Conservation (phyloP, 2,113 vertebrate species). For the Oceanodroma tethys region DNA sequence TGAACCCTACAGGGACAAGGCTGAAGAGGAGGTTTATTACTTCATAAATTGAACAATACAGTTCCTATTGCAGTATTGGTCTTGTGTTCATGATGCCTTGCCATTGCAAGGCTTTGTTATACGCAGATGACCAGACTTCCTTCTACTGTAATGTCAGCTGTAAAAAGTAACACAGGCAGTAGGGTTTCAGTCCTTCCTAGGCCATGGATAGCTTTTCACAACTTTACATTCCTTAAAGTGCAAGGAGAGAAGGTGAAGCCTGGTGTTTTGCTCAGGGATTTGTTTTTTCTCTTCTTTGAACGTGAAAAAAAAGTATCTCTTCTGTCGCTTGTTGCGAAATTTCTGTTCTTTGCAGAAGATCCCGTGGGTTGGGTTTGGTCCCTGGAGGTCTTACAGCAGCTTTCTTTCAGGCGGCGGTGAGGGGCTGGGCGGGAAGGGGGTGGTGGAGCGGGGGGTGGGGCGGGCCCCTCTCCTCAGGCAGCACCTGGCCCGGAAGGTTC, state of each 20-base stretch:
- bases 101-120: rapidly evolving
- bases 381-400: neutral
- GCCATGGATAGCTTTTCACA: rapidly evolving
- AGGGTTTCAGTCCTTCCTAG: neutral
- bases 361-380: rapidly evolving
- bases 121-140: rapidly evolving
- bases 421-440: neutral
- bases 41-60: neutral
- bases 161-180: rapidly evolving
- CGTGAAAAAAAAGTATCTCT: rapidly evolving
- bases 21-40: neutral
- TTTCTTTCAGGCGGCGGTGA: no score
- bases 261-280: no score
- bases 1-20: neutral
- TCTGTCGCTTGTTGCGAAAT: rapidly evolving
- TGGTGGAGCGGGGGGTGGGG: neutral
- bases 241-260: neutral
- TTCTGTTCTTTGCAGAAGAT: neutral
- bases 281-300: neutral
- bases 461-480: neutral
- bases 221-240: rapidly evolving
- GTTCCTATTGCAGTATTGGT: rapidly evolving
- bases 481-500: neutral
- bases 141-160: neutral
- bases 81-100: neutral